These are phyloP conservation scores for Psophia crepitans DNA, from an alignment of 2,113 vertebrate species.

Conservation along the genomic window DNA sequence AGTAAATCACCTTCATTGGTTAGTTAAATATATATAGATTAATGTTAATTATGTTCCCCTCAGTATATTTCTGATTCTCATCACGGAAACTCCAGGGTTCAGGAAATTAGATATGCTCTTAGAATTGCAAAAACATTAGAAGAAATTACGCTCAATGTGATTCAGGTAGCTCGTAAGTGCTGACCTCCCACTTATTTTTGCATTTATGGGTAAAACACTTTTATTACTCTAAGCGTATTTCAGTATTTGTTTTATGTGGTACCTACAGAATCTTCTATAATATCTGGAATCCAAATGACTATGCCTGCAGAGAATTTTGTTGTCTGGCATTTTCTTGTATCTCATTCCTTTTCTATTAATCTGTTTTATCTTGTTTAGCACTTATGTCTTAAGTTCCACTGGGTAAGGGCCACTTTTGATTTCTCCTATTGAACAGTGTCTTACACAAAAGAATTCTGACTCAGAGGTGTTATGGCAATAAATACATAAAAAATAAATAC, in stretches of 20 bases:
- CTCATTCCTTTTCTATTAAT: neutral
- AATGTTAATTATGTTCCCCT: neutral
- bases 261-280: neutral
- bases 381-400: neutral
- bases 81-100: neutral
- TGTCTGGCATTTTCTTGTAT: neutral
- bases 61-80: neutral
- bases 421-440: neutral
- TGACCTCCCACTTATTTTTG: neutral
- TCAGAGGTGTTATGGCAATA: neutral
- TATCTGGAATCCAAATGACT: neutral
- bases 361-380: neutral
- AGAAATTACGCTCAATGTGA: neutral
- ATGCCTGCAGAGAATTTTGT: neutral
- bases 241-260: neutral
- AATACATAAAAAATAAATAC: neutral
- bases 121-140: neutral
- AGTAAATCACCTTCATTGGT: neutral
- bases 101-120: neutral
- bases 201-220: neutral
- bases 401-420: neutral
- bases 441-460: neutral
- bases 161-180: neutral
- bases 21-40: neutral
- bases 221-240: neutral